phyloP scores from a whole-genome alignment of 2,113 vertebrate genomes.

The Nansenia antarctica region DNA sequence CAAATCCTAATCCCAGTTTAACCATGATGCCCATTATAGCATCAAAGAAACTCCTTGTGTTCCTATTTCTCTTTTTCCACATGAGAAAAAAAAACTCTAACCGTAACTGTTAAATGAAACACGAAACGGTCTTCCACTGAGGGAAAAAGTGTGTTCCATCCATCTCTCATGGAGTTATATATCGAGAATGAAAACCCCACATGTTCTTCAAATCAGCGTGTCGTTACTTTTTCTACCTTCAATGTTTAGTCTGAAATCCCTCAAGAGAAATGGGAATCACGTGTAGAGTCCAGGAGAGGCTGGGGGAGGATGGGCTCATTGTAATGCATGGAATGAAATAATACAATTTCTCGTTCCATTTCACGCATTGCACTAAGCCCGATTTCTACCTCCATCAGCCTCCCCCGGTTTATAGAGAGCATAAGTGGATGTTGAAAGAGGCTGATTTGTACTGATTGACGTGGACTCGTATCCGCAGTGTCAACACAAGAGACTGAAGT shows the following conservation, averaged over 20 bases:
- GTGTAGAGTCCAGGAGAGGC: conserved; percentile 5
- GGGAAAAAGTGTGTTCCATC: background rate
- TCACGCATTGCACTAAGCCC: too few species aligned
- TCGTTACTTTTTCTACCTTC: conserved; percentile 5
- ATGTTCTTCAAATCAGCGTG: conserved; percentile 13
- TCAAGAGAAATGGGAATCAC: conserved; percentile 11
- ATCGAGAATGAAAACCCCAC: background rate
- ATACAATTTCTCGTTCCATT: too few species aligned
- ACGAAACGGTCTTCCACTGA: background rate
- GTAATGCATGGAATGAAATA: too few species aligned
- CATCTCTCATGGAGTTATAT: background rate
- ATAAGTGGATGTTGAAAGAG: conserved; percentile 36
- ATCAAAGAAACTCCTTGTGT: conserved; percentile 27
- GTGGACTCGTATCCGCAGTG: conserved; percentile 23
- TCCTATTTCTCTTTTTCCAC: conserved; percentile 28
- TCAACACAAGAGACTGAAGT: conserved; percentile 29
- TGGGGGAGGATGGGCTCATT: too few species aligned
- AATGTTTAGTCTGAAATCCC: conserved; percentile 42
- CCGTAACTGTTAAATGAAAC: conserved; percentile 10
- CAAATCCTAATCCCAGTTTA: conserved; percentile 38
- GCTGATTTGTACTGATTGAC: conserved; percentile 22
- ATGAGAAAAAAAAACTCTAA: conserved; percentile 18
- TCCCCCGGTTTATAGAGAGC: too few species aligned
- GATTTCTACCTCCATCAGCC: too few species aligned
- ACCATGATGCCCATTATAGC: conserved; percentile 35